Percentiles rank a stretch among this genome's conserved stretches.
Conservation (phyloP, 2,113 vertebrate genomes). For the Sinosuthora webbiana region DNA sequence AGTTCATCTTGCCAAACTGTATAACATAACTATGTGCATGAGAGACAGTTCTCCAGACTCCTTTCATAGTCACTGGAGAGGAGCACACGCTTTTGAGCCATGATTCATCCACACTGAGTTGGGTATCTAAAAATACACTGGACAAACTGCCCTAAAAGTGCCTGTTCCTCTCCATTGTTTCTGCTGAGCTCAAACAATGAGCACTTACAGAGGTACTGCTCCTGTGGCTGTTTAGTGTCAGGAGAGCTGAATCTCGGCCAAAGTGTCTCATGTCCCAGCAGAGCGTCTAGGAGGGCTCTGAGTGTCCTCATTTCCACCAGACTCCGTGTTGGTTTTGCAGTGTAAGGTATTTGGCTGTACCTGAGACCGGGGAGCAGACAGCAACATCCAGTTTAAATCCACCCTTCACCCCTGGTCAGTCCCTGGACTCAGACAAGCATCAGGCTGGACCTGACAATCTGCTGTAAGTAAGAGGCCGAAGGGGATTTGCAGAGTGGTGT, state of each 20-base stretch:
- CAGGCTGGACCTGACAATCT: not conserved
- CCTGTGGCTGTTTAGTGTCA: not conserved
- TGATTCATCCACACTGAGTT: not conserved
- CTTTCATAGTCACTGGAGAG: not conserved
- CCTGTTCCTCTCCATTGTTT: conserved; percentile 28
- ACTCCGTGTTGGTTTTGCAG: rapidly evolving
- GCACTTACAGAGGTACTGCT: not conserved
- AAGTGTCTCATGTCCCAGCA: not conserved
- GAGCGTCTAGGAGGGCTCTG: not conserved
- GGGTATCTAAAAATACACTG: not conserved
- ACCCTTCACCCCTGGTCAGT: not conserved
- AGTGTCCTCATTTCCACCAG: not conserved
- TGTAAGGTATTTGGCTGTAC: not conserved
- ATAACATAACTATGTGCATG: not conserved
- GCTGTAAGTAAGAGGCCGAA: not conserved
- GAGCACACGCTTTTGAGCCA: not conserved
- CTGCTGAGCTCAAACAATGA: conserved; percentile 10
- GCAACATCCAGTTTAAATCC: not conserved
- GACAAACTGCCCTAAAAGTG: not conserved
- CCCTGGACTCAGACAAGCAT: not conserved
- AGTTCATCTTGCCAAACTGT: not conserved
- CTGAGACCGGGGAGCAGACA: not conserved
- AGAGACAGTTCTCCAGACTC: not conserved
- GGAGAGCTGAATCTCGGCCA: not conserved
- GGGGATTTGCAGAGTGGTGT: not conserved